Evolutionary conservation across 2,113 vertebrate species (phyloP), one percentile per base, ranked within the genome.

Genomic region (Brienomyrus longianalis): DNA sequence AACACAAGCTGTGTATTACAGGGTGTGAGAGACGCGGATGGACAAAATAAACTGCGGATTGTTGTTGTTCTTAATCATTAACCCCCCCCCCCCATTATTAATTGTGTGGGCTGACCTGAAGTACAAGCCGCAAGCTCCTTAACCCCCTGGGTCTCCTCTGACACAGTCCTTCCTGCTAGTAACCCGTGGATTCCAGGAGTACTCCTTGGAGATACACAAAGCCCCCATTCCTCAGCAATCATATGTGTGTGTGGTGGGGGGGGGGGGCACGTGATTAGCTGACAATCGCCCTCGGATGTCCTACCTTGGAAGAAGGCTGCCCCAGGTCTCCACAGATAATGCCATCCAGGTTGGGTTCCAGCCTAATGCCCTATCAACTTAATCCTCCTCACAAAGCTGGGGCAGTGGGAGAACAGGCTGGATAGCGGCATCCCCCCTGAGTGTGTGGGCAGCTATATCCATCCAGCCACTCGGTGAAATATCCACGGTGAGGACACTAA

Each of bases 181-280:
- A 31, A 50, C 85, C n/a, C 27, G 13, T n/a, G 39, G 39, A 89
- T 89, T 85, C 89, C 52, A 27, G 39, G 23, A 11, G 5, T 7
- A 80, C 80, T 62, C 74, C 89, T 51, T 84, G 89, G 89, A 89
- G 80, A 89, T 80, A 85, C 31, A 31, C 43, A 80, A 45, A 21
- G 52, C 39, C 50, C 51, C 74, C 83, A 23, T 84, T 84, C 39
- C 89, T 66, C 21, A 27, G 31, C 15, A 54, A 39, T 52, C 11
- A 35, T 45, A 51, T 56, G 31, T 39, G 39, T 39, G 39, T 39
- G 39, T 39, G 83, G 23, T 31, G 31, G 3, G 1, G 74, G n/a
- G 50, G 27, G 48, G 88, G 39, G 80, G 39, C 39, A 39, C 39
- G 39, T 39, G 39, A 39, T 39, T 39, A 39, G 39, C 39, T 39